Conservation (phyloP, 2,888 invertebrate genomes). For the Patella depressa region DNA sequence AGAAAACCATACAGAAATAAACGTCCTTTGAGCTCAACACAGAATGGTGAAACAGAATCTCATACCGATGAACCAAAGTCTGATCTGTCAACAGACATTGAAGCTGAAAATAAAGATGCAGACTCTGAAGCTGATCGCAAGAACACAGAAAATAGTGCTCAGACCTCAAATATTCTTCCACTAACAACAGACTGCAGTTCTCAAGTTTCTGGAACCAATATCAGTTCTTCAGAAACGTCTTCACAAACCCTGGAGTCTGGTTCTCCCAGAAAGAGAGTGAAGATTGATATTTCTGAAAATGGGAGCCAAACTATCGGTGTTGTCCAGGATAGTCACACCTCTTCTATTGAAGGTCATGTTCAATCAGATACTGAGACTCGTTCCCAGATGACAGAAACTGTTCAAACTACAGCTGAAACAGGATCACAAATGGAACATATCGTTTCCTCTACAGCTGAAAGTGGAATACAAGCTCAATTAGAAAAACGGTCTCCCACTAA, state of each 20-base stretch:
- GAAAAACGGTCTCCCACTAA: neutral
- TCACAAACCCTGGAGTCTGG: neutral
- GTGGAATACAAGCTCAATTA: neutral
- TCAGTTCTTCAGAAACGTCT: neutral
- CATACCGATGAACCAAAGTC: neutral
- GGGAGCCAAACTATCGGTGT: neutral
- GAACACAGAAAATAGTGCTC: neutral
- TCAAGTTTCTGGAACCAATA: neutral
- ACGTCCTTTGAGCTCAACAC: neutral
- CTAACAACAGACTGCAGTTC: neutral
- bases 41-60: neutral
- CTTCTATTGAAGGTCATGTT: neutral
- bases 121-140: neutral
- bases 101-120: neutral
- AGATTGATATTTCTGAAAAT: neutral
- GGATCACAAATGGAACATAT: neutral
- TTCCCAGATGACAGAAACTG: neutral
- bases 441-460: neutral
- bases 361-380: neutral
- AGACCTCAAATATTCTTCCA: neutral
- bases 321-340: neutral
- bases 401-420: neutral
- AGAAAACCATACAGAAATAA: neutral
- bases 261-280: neutral
- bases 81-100: neutral